Evolutionary conservation across 2,797 vertebrate species (phyloP).

Genomic region (Erpetoichthys calabaricus): DNA sequence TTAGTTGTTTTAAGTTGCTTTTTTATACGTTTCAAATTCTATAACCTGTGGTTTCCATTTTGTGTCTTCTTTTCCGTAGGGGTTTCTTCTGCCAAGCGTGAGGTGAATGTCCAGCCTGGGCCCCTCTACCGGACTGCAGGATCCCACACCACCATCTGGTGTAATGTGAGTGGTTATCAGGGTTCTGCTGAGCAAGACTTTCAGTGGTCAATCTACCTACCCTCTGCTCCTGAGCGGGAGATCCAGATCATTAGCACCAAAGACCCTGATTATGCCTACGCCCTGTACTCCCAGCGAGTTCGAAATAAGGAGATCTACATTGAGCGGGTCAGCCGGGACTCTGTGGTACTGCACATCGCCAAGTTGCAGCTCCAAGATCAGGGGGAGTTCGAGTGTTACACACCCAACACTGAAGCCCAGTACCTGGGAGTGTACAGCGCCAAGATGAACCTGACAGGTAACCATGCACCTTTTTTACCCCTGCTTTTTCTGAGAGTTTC

Average conservation of each 20-base stretch:
- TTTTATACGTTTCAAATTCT: neutral
- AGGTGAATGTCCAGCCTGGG: slow-evolving; percentile 62
- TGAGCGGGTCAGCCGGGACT: slow-evolving; percentile 61
- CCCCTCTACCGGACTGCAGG: slow-evolving; percentile 62
- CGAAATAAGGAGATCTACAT: slow-evolving; percentile 59
- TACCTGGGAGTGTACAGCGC: slow-evolving; percentile 72
- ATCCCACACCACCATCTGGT: slow-evolving; percentile 68
- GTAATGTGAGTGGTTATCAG: slow-evolving; percentile 65
- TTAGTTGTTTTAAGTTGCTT: too few relatives aligned
- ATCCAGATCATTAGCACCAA: slow-evolving; percentile 77
- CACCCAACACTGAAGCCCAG: slow-evolving; percentile 59
- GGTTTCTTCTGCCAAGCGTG: slow-evolving; percentile 36
- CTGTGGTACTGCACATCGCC: slow-evolving; percentile 67
- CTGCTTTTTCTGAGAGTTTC: neutral
- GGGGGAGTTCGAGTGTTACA: slow-evolving; percentile 80
- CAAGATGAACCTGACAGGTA: slow-evolving; percentile 64
- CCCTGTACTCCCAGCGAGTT: slow-evolving; percentile 55
- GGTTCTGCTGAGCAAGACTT: slow-evolving; percentile 67
- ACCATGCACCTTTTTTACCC: slow-evolving; percentile 20
- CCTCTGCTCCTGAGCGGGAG: slow-evolving; percentile 43
- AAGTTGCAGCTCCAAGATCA: slow-evolving; percentile 63
- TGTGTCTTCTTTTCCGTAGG: slow-evolving; percentile 17
- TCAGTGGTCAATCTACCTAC: slow-evolving; percentile 78
- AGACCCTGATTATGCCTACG: slow-evolving; percentile 63
- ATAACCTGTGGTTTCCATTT: slow-evolving; percentile 5